Conservation (phyloP, 2,888 invertebrate species). For the Branchipolynoe longqiensis region DNA sequence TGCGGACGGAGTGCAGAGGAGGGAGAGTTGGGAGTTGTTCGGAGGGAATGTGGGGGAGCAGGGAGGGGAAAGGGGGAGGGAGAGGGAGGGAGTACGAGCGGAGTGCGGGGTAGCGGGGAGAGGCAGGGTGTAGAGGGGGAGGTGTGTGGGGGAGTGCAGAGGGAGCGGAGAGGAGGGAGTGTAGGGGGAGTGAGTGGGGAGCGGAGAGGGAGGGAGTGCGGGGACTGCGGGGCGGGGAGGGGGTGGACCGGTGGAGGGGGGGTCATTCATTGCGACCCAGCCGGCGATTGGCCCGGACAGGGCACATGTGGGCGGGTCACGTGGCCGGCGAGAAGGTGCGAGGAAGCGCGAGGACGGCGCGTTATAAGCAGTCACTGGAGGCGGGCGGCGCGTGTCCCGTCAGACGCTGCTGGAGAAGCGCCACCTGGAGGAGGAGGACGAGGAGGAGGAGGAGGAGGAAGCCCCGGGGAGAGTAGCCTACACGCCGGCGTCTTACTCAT, state of each 20-base stretch:
- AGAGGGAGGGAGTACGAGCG: too few species aligned
- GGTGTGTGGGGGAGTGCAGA: conserved; percentile 26
- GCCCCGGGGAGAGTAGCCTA: not conserved
- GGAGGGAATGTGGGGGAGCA: too few species aligned
- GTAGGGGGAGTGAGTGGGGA: not conserved
- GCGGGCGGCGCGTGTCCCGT: not conserved
- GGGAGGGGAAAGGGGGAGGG: too few species aligned
- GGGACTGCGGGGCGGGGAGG: not conserved
- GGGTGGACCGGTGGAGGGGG: not conserved
- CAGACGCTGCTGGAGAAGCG: too few species aligned
- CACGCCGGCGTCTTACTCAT: too few species aligned
- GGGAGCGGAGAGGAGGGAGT: not conserved
- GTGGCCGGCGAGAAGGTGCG: conserved; percentile 5
- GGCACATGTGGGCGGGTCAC: conserved; percentile 29
- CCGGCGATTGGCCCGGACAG: conserved; percentile 33
- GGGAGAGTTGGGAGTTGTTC: too few species aligned
- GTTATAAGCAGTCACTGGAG: not conserved
- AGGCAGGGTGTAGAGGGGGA: too few species aligned
- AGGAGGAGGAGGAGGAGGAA: conserved; percentile 3
- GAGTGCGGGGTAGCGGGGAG: too few species aligned
- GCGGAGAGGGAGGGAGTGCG: not conserved
- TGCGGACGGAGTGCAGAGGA: too few species aligned
- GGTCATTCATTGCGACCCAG: not conserved
- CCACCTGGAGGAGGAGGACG: conserved; percentile 5
- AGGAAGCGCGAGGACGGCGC: not conserved